Conservation (phyloP, 2,888 invertebrate genomes). For the Netelia virgata region DNA sequence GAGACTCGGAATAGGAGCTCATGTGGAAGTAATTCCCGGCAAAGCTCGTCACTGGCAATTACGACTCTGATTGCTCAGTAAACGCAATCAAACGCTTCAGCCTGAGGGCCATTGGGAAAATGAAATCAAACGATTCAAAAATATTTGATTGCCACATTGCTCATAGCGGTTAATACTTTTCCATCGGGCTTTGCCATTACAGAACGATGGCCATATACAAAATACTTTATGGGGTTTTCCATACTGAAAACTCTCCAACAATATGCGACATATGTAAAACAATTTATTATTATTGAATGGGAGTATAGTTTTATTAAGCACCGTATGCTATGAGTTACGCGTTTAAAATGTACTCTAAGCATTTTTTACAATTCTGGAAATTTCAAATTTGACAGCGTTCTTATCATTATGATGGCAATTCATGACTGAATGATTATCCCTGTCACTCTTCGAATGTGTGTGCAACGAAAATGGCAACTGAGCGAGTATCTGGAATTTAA, state of each 20-base stretch:
- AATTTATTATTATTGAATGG: too few species aligned
- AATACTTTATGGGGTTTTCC: too few species aligned
- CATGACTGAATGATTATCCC: conserved; percentile 9
- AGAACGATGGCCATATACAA: too few species aligned
- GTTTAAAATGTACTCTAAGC: too few species aligned
- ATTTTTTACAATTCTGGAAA: not conserved
- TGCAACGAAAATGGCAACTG: not conserved
- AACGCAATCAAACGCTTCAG: conserved; percentile 73
- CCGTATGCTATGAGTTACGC: too few species aligned
- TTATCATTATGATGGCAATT: conserved; percentile 32
- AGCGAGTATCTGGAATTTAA: conserved; percentile 13
- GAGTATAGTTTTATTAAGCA: too few species aligned
- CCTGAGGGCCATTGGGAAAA: conserved; percentile 47
- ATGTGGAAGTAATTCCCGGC: conserved; percentile 64
- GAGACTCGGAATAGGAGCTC: conserved; percentile 17
- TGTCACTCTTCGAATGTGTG: conserved; percentile 5
- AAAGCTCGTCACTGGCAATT: conserved; percentile 70
- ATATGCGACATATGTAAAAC: too few species aligned
- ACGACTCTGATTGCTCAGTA: conserved; percentile 73
- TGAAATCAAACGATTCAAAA: conserved; percentile 41
- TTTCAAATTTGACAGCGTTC: not conserved
- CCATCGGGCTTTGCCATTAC: not conserved
- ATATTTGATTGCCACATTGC: not conserved
- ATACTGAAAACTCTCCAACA: too few species aligned
- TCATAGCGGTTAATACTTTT: not conserved